Evolutionary conservation across 1,140 invertebrate species (phyloP), one percentile per base, ranked within the genome.

Genomic region (Saxidomus purpurata): DNA sequence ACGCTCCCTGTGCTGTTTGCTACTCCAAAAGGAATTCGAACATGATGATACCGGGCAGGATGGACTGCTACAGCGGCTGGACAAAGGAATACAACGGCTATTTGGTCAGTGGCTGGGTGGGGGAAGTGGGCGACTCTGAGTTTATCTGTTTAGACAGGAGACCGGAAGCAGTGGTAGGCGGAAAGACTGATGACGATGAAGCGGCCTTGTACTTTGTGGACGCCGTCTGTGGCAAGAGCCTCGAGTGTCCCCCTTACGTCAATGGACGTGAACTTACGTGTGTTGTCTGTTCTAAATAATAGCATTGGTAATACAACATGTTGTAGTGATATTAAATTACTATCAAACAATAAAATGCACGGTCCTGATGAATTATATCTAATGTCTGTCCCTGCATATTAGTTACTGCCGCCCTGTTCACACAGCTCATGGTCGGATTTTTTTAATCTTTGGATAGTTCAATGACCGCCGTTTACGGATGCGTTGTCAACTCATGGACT

Each of bases 211-310:
- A 93, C 79, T 76, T 82, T 22, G 82, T 90, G 2, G 85, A 89
- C 31, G 47, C 77, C 0, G 8, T 0, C 3, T 93, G 92, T 55
- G 90, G 91, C 28, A 36, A 82, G 52, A 52, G 71, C 19, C 71
- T 93, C 15, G 89, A 77, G 9, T 93, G 93, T 86, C 92, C 92
- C 4, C 87, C 86, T 28, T 93, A 92, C 43, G 49, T 87, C 8
- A 67, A 86, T n/a, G 76, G 85, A 0, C 28, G 87, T 34, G 91
- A 91, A 67, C 52, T 93, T 0, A 85, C 91, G 3, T 93, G 93
- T 81, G 92, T 90, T 22, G 92, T 93, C 6, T 93, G 93, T 69
- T 77, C 91, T 0, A 91, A 88, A 25, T 76, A 49, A 34, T n/a
- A n/a, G n/a, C n/a, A n/a, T n/a, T n/a, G n/a, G n/a, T n/a, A n/a